Percentiles rank a stretch among this genome's conserved stretches.
Conservation (phyloP, 1,140 invertebrate species). For the Drosophila sulfurigaster region DNA sequence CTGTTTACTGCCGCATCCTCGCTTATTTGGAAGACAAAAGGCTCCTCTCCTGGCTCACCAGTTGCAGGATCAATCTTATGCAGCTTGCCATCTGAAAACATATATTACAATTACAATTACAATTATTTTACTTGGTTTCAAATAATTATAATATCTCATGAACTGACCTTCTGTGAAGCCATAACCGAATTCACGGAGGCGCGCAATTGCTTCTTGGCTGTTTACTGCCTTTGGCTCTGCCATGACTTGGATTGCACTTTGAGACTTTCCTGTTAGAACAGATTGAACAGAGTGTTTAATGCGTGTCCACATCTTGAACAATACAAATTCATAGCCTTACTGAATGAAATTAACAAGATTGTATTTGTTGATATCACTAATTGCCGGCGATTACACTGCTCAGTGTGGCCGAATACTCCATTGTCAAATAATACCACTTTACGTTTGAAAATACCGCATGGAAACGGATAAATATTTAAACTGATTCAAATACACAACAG, state of each 20-base stretch:
- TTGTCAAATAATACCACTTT: not conserved
- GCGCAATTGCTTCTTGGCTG: conserved; percentile 51
- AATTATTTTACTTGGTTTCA: not conserved
- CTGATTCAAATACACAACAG: too few species aligned
- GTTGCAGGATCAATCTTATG: conserved; percentile 86
- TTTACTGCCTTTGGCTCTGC: not conserved
- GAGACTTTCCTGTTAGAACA: not conserved
- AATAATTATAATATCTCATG: not conserved
- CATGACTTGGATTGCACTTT: conserved; percentile 13
- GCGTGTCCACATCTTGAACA: not conserved
- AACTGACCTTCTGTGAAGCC: conserved; percentile 70
- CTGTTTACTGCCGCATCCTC: conserved; percentile 88
- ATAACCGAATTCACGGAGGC: conserved; percentile 68
- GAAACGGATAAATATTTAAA: not conserved
- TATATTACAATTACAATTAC: conserved; percentile 9
- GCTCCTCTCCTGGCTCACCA: conserved; percentile 85
- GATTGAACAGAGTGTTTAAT: conserved; percentile 10
- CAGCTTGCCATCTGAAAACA: conserved; percentile 86
- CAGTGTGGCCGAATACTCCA: not conserved
- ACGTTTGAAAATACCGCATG: not conserved
- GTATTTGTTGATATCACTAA: not conserved
- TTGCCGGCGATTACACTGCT: conserved; percentile 7
- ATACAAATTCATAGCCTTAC: conserved; percentile 16
- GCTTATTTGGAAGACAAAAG: conserved; percentile 88
- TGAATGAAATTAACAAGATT: conserved; percentile 5